These are phyloP conservation scores for Picus viridis DNA, from an alignment of 2,797 vertebrate genomes.

Conservation along the genomic window DNA sequence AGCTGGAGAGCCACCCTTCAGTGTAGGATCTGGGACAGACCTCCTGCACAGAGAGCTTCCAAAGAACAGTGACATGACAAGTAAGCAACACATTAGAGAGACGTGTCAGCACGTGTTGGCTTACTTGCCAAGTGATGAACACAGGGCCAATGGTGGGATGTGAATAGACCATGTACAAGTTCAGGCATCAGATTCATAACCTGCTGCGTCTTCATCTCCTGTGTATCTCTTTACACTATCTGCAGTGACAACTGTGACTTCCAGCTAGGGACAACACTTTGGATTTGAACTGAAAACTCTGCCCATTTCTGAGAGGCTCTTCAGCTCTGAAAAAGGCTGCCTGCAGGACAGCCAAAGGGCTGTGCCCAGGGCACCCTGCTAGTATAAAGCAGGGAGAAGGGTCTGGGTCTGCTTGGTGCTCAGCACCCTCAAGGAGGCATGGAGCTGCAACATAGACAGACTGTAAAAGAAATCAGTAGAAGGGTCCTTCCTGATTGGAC, in stretches of 20 bases:
- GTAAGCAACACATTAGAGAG: background rate
- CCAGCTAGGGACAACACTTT: background rate
- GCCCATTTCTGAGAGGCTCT: background rate
- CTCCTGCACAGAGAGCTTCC: background rate
- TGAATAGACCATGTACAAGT: background rate
- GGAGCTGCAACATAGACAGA: background rate
- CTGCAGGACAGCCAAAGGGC: background rate
- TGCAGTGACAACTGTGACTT: background rate
- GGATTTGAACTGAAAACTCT: background rate
- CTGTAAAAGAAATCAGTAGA: background rate
- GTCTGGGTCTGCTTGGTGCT: background rate
- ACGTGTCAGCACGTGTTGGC: accelerated
- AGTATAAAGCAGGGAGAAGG: background rate
- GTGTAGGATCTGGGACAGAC: background rate
- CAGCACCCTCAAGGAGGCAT: background rate
- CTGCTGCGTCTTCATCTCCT: background rate
- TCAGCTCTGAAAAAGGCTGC: background rate
- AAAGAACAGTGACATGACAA: background rate
- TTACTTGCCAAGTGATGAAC: background rate
- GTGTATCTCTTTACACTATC: background rate
- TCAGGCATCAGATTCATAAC: background rate
- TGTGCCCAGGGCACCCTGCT: background rate
- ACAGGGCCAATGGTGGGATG: accelerated
- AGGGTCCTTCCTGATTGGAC: background rate
- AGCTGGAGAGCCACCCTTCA: background rate